Evolutionary conservation across 2,797 vertebrate genomes (phyloP).

Genomic region (Agapornis canus): DNA sequence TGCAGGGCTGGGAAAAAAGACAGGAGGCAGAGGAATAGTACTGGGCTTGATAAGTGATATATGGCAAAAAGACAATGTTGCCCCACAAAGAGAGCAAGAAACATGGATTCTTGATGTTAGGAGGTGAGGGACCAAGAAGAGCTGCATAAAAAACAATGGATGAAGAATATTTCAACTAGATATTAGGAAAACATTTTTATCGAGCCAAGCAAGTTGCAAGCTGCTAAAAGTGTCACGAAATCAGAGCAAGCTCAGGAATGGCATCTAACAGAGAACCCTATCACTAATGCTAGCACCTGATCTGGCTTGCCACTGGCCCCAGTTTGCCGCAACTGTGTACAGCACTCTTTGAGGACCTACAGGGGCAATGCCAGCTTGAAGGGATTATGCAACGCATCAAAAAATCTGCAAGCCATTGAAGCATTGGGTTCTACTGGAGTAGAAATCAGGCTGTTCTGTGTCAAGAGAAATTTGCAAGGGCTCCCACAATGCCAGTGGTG

Average conservation of each 20-base stretch:
- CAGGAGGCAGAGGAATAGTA: neutral
- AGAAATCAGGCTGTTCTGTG: neutral
- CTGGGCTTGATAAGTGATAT: neutral
- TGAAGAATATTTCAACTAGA: neutral
- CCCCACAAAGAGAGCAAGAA: neutral
- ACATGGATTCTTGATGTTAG: neutral
- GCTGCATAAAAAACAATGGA: neutral
- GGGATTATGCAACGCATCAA: rapidly evolving
- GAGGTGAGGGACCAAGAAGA: neutral
- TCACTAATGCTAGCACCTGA: neutral
- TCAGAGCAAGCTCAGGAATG: rapidly evolving
- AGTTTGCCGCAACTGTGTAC: neutral
- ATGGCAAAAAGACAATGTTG: neutral
- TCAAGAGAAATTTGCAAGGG: neutral
- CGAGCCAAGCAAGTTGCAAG: neutral
- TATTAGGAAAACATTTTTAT: neutral
- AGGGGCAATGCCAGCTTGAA: rapidly evolving
- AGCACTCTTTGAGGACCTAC: neutral
- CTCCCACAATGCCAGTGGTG: neutral
- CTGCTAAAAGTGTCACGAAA: neutral
- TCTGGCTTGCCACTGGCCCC: neutral
- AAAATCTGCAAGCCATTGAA: neutral
- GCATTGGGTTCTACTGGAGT: neutral
- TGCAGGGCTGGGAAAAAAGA: neutral
- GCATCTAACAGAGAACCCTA: neutral